phyloP scores from a whole-genome alignment of 2,797 vertebrate genomes.

The Myotis findleyi region DNA sequence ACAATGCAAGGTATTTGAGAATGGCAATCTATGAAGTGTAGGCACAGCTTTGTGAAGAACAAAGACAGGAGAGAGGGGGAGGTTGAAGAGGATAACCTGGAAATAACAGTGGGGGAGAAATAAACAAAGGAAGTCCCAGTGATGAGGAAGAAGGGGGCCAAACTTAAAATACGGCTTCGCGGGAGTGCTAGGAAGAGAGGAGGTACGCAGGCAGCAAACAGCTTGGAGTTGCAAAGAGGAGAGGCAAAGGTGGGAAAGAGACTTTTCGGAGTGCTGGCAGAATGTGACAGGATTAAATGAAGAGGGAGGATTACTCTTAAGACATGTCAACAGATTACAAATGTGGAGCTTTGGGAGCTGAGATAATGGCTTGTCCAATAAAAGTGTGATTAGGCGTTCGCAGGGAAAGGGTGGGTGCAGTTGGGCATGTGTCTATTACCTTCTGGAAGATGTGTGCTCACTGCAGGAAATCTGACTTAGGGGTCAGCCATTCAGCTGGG shows the following conservation, averaged over 20 bases:
- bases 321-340: not conserved
- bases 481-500: not conserved
- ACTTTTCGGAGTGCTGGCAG: not conserved
- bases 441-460: not conserved
- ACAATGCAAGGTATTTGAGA: slow-evolving; percentile 54
- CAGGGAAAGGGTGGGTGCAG: not conserved
- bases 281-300: not conserved
- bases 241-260: not conserved
- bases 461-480: not conserved
- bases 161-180: not conserved
- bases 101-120: slow-evolving; percentile 42
- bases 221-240: not conserved
- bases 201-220: not conserved
- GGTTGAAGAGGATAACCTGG: not conserved
- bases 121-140: not conserved
- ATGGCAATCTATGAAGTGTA: not conserved
- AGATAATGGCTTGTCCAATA: not conserved
- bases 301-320: not conserved
- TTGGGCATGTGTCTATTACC: not conserved
- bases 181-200: not conserved
- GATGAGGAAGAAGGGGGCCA: slow-evolving; percentile 34
- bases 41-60: not conserved
- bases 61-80: slow-evolving; percentile 49
- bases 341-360: not conserved
- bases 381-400: not conserved